Conservation (phyloP, 2,113 vertebrate species). For the Phyllostomus hastatus region DNA sequence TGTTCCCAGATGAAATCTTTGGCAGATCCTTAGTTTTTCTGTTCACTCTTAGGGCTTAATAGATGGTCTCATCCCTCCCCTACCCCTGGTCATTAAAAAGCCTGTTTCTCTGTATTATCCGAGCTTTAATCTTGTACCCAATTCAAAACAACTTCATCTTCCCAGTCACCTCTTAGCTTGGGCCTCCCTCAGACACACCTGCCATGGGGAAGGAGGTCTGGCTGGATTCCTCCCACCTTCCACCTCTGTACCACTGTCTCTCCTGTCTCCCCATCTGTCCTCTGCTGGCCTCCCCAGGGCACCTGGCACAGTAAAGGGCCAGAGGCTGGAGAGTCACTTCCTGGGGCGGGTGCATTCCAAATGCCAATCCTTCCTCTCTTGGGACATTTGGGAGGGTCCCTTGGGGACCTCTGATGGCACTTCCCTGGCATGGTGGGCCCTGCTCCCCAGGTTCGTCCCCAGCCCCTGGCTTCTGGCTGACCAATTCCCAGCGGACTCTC, state of each 20-base stretch:
- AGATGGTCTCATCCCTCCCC: background rate
- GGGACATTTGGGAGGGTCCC: background rate
- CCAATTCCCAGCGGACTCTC: background rate
- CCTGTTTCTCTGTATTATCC: background rate
- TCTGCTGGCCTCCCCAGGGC: background rate
- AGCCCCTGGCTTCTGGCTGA: background rate
- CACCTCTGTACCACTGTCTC: accelerated
- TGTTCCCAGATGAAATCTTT: constrained; percentile 2
- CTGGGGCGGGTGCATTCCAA: background rate
- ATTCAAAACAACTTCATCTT: background rate
- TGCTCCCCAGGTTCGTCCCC: background rate
- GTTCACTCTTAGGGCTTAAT: background rate
- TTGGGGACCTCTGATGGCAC: background rate
- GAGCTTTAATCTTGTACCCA: background rate
- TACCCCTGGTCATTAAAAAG: background rate
- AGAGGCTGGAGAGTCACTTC: accelerated
- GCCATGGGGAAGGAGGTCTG: accelerated
- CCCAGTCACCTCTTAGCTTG: background rate
- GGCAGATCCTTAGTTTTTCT: background rate
- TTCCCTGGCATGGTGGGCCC: too few relatives aligned
- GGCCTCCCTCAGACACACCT: background rate
- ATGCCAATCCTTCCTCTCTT: background rate
- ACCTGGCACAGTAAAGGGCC: background rate
- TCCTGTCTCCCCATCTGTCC: too few relatives aligned
- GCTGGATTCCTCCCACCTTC: background rate